Conservation (phyloP, 2,797 vertebrate genomes). For the Tarsius wallacei region DNA sequence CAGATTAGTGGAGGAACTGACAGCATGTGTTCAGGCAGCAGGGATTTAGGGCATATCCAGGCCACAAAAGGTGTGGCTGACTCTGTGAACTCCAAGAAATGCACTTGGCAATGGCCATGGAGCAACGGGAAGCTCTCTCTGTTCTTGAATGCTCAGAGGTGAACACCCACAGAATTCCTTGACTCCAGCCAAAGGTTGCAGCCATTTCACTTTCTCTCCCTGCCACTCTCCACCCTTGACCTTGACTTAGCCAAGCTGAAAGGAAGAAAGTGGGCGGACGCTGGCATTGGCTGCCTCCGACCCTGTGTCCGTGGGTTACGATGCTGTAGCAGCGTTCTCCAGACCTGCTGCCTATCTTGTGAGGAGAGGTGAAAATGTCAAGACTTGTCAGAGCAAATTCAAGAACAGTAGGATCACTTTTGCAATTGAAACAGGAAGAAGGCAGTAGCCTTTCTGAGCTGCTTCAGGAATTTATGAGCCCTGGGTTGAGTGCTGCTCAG, state of each 20-base stretch:
- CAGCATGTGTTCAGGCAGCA: background rate
- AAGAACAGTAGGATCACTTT: background rate
- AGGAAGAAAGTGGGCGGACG: background rate
- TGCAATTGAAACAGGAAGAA: background rate
- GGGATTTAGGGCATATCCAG: background rate
- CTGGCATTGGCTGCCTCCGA: background rate
- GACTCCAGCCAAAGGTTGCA: constrained; percentile 48
- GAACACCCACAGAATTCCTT: constrained; percentile 67
- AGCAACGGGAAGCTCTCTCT: background rate
- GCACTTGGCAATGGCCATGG: background rate
- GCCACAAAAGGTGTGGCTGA: constrained; percentile 14
- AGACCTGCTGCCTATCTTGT: background rate
- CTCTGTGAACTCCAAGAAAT: constrained; percentile 38
- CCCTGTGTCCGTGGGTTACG: background rate
- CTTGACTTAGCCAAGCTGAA: background rate
- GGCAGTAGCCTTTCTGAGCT: background rate
- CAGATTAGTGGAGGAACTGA: background rate
- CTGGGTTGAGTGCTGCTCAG: background rate
- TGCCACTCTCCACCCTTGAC: background rate
- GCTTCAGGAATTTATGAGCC: background rate
- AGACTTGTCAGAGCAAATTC: background rate
- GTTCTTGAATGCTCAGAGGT: background rate
- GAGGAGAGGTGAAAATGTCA: background rate
- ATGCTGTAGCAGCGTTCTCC: background rate
- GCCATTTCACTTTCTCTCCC: background rate